Evolutionary conservation across 2,888 invertebrate species (phyloP).

Genomic region (Hypsopygia costalis): DNA sequence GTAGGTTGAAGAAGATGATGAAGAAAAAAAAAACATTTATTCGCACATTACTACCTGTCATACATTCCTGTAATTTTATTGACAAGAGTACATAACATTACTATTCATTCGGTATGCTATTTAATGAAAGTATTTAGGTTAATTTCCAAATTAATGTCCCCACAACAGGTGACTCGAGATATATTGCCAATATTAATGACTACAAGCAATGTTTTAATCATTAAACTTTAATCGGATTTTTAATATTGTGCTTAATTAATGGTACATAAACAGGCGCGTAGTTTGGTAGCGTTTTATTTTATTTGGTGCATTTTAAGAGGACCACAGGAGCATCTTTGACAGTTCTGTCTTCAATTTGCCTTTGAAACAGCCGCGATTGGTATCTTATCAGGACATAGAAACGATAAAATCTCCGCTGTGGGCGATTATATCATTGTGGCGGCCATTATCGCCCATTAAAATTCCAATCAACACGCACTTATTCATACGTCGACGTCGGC

Average conservation of each 20-base stretch:
- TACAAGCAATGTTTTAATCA: background rate
- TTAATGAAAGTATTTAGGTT: background rate
- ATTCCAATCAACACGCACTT: constrained; percentile 75
- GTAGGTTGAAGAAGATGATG: too few relatives aligned
- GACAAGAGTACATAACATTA: too few relatives aligned
- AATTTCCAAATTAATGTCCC: background rate
- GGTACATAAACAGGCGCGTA: constrained; percentile 3
- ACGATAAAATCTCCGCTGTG: constrained; percentile 65
- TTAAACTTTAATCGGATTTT: background rate
- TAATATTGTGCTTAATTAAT: background rate
- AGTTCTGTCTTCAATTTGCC: constrained; percentile 66
- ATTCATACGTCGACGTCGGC: constrained; percentile 65
- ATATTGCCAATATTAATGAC: constrained; percentile 3
- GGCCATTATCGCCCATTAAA: constrained; percentile 76
- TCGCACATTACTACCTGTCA: too few relatives aligned
- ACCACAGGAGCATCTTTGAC: constrained; percentile 50
- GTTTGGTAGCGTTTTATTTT: constrained; percentile 14
- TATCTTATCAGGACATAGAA: constrained; percentile 64
- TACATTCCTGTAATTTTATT: too few relatives aligned
- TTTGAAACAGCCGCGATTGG: constrained; percentile 70
- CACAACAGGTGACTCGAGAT: background rate
- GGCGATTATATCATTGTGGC: constrained; percentile 75
- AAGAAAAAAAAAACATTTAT: too few relatives aligned
- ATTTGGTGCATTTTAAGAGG: constrained; percentile 20
- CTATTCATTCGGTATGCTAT: too few relatives aligned